phyloP scores from a whole-genome alignment of 1,140 invertebrate species.

The Drosophila obscura region DNA sequence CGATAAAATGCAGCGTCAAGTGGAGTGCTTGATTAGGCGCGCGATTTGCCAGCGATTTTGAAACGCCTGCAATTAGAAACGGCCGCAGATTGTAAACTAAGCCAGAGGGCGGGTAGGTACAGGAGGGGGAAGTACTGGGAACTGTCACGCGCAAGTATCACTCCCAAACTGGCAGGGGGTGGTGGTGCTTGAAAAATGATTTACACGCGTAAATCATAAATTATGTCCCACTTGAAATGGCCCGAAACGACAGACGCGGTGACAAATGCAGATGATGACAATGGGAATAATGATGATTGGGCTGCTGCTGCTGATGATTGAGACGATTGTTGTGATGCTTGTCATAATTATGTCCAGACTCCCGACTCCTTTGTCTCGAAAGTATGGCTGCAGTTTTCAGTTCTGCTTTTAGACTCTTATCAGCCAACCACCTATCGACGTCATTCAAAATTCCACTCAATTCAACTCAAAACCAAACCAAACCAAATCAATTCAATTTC shows the following conservation, averaged over 20 bases:
- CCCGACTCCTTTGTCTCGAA: conserved; percentile 4
- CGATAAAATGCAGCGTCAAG: conserved; percentile 70
- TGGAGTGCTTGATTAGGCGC: conserved; percentile 57
- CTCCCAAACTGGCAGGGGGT: conserved; percentile 2
- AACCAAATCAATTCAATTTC: conserved; percentile 23
- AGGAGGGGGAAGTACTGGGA: neutral
- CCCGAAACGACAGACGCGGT: conserved; percentile 14
- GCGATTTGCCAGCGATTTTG: conserved; percentile 55
- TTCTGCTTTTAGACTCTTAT: conserved; percentile 19
- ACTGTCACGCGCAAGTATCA: conserved; percentile 54
- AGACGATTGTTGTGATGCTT: conserved; percentile 31
- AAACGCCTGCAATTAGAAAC: conserved; percentile 75
- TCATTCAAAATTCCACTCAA: conserved; percentile 12
- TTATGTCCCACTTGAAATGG: conserved; percentile 69
- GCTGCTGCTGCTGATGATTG: conserved; percentile 23
- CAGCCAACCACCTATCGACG: conserved; percentile 21
- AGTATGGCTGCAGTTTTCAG: neutral
- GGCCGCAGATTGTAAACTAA: conserved; percentile 61
- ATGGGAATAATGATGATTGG: conserved; percentile 17
- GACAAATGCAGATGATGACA: conserved; percentile 68
- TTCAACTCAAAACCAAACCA: conserved; percentile 4
- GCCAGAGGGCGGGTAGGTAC: conserved; percentile 1
- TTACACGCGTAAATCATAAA: conserved; percentile 78
- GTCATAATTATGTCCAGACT: conserved; percentile 13
- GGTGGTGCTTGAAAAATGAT: conserved; percentile 68